Evolutionary conservation across 2,797 vertebrate genomes (phyloP).

Genomic region (Ammospiza maritima): DNA sequence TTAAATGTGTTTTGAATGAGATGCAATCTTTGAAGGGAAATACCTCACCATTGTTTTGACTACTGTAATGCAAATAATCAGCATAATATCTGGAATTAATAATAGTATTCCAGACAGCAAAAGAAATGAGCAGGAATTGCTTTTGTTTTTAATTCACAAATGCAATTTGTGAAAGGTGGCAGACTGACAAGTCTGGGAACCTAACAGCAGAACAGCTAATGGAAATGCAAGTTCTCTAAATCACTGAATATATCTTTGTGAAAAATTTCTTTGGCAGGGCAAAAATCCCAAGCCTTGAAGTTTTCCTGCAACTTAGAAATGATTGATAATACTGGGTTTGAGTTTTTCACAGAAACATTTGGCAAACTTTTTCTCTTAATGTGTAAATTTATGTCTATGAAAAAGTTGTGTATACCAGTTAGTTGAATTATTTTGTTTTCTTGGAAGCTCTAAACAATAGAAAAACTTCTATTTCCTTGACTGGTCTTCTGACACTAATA

Average conservation of each 20-base stretch:
- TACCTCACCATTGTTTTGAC: constrained; percentile 68
- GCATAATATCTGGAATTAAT: constrained; percentile 67
- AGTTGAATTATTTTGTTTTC: not conserved
- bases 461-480: not conserved
- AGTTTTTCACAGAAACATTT: constrained; percentile 5
- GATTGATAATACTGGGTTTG: not conserved
- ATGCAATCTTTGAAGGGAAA: constrained; percentile 60
- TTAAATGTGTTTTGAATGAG: constrained; percentile 52
- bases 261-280: constrained; percentile 10
- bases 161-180: constrained; percentile 34
- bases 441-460: not conserved
- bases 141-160: constrained; percentile 55
- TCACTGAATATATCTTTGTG: not conserved
- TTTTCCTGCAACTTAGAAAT: not conserved
- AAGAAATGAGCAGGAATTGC: constrained; percentile 45
- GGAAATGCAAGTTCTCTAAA: constrained; percentile 13
- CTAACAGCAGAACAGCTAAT: not conserved
- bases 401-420: not conserved
- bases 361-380: constrained; percentile 12
- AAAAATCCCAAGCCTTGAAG: constrained; percentile 20
- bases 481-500: not conserved
- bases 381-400: not conserved
- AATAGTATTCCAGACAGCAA: constrained; percentile 34
- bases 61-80: constrained; percentile 58
- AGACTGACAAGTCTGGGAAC: constrained; percentile 42